A percentile compares a stretch with the other conserved stretches of the same genome.
Conservation (phyloP, 2,797 vertebrate genomes). For the Balearica regulorum region DNA sequence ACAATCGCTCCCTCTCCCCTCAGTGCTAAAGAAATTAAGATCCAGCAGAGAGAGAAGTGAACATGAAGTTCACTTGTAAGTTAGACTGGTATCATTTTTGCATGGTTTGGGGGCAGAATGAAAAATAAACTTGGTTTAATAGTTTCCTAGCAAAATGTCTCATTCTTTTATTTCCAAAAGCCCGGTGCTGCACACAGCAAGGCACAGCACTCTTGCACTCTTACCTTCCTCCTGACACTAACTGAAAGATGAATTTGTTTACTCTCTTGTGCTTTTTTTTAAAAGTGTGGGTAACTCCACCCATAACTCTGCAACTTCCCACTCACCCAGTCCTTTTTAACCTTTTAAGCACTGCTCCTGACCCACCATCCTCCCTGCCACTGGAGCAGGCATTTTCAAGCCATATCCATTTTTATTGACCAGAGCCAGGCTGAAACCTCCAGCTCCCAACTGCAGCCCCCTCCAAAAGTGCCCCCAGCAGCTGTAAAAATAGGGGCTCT, state of each 20-base stretch:
- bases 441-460: neutral
- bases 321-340: slow-evolving; percentile 57
- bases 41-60: slow-evolving; percentile 8
- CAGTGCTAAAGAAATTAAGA: slow-evolving; percentile 36
- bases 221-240: slow-evolving; percentile 31
- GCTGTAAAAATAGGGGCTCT: slow-evolving; percentile 32
- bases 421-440: neutral
- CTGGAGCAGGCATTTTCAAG: neutral
- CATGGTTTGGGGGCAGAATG: neutral
- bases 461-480: neutral
- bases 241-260: slow-evolving; percentile 55
- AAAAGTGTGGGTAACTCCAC: slow-evolving; percentile 58
- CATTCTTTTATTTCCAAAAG: neutral
- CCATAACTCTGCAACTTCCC: slow-evolving; percentile 53
- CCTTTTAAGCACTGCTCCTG: slow-evolving; percentile 60
- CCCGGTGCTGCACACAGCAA: neutral
- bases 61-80: neutral
- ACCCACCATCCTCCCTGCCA: neutral
- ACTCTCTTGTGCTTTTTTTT: slow-evolving; percentile 36
- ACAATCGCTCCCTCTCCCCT: neutral
- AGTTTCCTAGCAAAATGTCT: neutral
- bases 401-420: neutral
- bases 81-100: neutral
- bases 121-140: neutral
- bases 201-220: neutral